Evolutionary conservation across 2,888 invertebrate genomes (phyloP).

Genomic region (Argynnis bischoffii): DNA sequence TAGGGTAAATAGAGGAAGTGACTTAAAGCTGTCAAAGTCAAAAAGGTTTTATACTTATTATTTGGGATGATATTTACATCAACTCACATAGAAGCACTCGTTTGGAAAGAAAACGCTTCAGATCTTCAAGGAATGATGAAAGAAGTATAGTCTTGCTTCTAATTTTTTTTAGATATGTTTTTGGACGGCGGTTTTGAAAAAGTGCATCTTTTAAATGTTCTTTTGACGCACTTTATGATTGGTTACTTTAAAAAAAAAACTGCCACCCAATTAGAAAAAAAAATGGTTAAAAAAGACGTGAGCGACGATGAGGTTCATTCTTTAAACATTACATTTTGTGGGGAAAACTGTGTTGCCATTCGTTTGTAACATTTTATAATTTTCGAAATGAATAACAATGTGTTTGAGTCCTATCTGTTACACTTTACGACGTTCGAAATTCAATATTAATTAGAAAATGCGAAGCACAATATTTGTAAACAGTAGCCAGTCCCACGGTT

Average conservation of each 20-base stretch:
- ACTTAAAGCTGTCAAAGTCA: background rate
- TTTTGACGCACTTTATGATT: no score
- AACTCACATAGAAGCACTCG: no score
- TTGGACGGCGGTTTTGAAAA: background rate
- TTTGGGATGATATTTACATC: no score
- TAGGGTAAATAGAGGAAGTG: background rate
- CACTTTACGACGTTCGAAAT: slow-evolving; percentile 12
- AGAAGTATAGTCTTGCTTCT: background rate
- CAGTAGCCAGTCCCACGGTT: slow-evolving; percentile 43
- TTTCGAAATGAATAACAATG: background rate
- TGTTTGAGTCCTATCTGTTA: background rate
- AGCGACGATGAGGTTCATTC: background rate
- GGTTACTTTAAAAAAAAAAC: no score
- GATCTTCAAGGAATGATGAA: no score
- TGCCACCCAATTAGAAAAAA: background rate
- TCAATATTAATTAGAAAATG: slow-evolving; percentile 36
- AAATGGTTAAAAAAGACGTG: background rate
- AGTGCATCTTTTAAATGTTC: background rate
- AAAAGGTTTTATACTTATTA: no score
- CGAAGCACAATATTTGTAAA: slow-evolving; percentile 38
- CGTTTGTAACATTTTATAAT: no score
- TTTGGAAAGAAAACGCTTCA: no score
- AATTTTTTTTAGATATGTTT: background rate
- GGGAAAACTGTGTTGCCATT: background rate
- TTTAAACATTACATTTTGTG: background rate